phyloP scores from a whole-genome alignment of 1,140 invertebrate species.

The Coelopa frigida region DNA sequence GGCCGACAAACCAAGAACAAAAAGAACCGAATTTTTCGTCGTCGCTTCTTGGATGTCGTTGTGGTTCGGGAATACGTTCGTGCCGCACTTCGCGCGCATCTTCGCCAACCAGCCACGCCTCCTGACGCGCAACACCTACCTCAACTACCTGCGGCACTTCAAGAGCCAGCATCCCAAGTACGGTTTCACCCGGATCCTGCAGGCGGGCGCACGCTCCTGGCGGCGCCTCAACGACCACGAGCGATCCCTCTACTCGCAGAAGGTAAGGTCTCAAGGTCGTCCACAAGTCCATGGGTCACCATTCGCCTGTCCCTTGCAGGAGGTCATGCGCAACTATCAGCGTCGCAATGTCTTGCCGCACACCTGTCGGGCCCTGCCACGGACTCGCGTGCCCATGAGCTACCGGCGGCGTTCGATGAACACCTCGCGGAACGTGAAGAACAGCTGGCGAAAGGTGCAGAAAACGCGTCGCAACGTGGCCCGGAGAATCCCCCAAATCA shows the following conservation, averaged over 20 bases:
- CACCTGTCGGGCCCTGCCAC: neutral
- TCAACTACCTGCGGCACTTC: conserved; percentile 9
- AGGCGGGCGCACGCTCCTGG: conserved; percentile 3
- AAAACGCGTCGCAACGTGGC: neutral
- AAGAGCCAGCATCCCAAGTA: conserved; percentile 2
- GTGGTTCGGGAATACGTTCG: conserved; percentile 6
- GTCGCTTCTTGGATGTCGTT: too few species aligned
- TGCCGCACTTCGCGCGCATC: neutral
- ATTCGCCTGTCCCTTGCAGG: neutral
- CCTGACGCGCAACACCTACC: conserved; percentile 6
- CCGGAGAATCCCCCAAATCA: neutral
- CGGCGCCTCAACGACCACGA: neutral
- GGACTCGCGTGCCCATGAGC: neutral
- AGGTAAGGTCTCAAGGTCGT: conserved; percentile 5
- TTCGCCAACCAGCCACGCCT: neutral
- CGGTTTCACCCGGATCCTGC: conserved; percentile 5
- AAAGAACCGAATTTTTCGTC: too few species aligned
- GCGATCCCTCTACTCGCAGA: neutral
- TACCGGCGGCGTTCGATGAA: conserved; percentile 1
- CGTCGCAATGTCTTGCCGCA: neutral
- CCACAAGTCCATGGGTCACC: neutral
- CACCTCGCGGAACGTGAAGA: neutral
- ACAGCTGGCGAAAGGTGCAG: neutral
- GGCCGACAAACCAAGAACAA: too few species aligned
- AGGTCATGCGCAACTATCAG: neutral